Evolutionary conservation across 2,888 invertebrate species (phyloP).

Genomic region (Choristoneura rosaceana): DNA sequence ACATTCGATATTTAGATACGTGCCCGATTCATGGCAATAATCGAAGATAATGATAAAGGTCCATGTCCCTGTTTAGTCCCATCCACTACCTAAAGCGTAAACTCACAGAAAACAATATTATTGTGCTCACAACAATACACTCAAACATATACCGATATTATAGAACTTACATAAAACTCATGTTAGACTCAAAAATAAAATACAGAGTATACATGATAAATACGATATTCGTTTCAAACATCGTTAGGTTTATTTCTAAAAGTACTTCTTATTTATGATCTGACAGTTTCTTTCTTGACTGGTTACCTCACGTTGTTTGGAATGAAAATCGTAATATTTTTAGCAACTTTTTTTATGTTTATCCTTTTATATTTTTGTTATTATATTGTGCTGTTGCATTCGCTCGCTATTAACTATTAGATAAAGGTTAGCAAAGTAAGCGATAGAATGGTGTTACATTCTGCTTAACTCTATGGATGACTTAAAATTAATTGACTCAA

Average conservation of each 20-base stretch:
- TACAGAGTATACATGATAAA: slow-evolving; percentile 52
- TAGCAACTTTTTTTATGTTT: slow-evolving; percentile 55
- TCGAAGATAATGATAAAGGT: slow-evolving; percentile 28
- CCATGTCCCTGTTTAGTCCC: slow-evolving; percentile 77
- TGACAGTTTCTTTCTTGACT: not conserved
- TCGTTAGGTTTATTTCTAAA: not conserved
- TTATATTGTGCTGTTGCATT: slow-evolving; percentile 79
- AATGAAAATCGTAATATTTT: slow-evolving; percentile 41
- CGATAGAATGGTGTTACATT: slow-evolving; percentile 65
- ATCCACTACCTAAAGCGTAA: slow-evolving; percentile 72
- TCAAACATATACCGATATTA: slow-evolving; percentile 69
- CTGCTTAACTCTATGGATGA: slow-evolving; percentile 79
- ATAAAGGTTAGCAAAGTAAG: slow-evolving; percentile 73
- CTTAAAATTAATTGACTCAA: slow-evolving; percentile 84
- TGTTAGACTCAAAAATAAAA: slow-evolving; percentile 65
- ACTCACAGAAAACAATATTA: slow-evolving; percentile 61
- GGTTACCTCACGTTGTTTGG: not conserved
- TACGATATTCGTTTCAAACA: slow-evolving; percentile 9
- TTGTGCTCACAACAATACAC: slow-evolving; percentile 80
- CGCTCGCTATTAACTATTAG: slow-evolving; percentile 62
- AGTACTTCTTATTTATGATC: not conserved
- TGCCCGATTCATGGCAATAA: slow-evolving; percentile 16
- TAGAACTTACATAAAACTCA: slow-evolving; percentile 65
- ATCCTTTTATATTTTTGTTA: slow-evolving; percentile 61
- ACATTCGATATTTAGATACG: too few species aligned